Percentiles rank a stretch among this genome's conserved stretches.
These are phyloP conservation scores for Bhutanitis thaidina DNA, from an alignment of 2,888 invertebrate species.

Conservation along the genomic window DNA sequence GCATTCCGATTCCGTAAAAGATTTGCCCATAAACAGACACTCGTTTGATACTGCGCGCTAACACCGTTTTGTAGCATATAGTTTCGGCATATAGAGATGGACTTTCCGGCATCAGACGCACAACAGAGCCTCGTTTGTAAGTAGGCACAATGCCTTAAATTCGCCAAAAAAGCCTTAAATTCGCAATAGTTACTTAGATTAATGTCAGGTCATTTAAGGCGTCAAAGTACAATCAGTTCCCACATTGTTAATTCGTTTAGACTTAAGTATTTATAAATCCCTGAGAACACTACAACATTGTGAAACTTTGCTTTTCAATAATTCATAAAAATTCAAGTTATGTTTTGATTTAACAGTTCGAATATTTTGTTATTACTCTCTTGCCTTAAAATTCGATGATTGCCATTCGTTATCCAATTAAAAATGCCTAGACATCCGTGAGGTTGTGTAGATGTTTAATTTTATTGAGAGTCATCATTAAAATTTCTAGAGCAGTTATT, in stretches of 20 bases:
- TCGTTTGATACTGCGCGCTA: too few relatives aligned
- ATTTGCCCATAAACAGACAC: too few relatives aligned
- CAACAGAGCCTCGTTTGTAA: too few relatives aligned
- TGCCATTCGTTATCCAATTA: constrained; percentile 3
- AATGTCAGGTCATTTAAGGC: not conserved
- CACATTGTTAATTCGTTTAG: constrained; percentile 9
- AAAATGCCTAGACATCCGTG: constrained; percentile 5
- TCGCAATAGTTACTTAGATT: too few relatives aligned
- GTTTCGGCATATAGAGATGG: too few relatives aligned
- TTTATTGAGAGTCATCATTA: not conserved
- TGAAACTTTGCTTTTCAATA: constrained; percentile 4
- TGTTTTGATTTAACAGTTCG: not conserved
- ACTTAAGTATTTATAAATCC: constrained; percentile 2
- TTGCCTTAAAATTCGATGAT: not conserved
- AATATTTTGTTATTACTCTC: constrained; percentile 1
- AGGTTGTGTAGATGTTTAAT: not conserved
- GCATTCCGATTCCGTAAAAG: too few relatives aligned
- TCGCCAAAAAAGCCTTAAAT: too few relatives aligned
- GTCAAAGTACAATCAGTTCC: constrained; percentile 3
- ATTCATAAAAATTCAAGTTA: constrained; percentile 15
- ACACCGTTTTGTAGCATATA: too few relatives aligned
- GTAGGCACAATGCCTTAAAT: too few relatives aligned
- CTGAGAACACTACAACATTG: constrained; percentile 13
- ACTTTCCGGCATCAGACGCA: too few relatives aligned
- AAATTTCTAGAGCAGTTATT: not conserved